A percentile compares a stretch with the other conserved stretches of the same genome.
Evolutionary conservation across 2,888 invertebrate genomes (phyloP).

Genomic region (Drosophila peninsularis): DNA sequence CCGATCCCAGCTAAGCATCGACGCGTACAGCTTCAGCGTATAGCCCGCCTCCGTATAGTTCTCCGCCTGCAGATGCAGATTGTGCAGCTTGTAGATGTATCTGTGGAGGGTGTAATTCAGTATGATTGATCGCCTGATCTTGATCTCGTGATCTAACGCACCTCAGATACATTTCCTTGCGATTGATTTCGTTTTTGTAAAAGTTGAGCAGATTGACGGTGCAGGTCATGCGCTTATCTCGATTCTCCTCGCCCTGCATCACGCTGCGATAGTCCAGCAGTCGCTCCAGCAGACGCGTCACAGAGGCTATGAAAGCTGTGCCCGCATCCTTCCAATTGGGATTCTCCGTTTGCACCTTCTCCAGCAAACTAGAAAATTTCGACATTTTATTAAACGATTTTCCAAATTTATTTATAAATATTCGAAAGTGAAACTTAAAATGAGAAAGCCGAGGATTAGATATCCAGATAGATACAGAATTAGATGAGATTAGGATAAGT

Average conservation of each 20-base stretch:
- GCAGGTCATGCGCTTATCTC: constrained; percentile 98
- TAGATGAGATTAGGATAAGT: not conserved
- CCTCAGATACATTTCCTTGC: constrained; percentile 96
- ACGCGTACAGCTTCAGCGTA: constrained; percentile 96
- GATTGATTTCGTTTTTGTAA: constrained; percentile 97
- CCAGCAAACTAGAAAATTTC: constrained; percentile 88
- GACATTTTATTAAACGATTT: not conserved
- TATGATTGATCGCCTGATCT: not conserved
- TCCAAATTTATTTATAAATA: not conserved
- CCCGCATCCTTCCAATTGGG: constrained; percentile 97
- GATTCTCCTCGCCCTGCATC: constrained; percentile 97
- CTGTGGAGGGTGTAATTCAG: constrained; percentile 76
- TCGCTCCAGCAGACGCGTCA: constrained; percentile 94
- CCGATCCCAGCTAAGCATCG: constrained; percentile 93
- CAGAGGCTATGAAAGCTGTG: constrained; percentile 95
- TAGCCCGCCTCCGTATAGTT: constrained; percentile 98
- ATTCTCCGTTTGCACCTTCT: constrained; percentile 92
- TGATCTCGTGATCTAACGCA: constrained; percentile 29
- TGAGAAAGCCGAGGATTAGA: not conserved
- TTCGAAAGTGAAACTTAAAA: not conserved
- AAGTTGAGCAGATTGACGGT: constrained; percentile 97
- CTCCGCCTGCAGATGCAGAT: constrained; percentile 95
- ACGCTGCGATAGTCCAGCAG: constrained; percentile 97
- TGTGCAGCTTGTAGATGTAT: constrained; percentile 97
- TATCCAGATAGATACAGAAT: not conserved